Conservation (phyloP, 2,888 invertebrate genomes). For the Mactromeris polynyma region DNA sequence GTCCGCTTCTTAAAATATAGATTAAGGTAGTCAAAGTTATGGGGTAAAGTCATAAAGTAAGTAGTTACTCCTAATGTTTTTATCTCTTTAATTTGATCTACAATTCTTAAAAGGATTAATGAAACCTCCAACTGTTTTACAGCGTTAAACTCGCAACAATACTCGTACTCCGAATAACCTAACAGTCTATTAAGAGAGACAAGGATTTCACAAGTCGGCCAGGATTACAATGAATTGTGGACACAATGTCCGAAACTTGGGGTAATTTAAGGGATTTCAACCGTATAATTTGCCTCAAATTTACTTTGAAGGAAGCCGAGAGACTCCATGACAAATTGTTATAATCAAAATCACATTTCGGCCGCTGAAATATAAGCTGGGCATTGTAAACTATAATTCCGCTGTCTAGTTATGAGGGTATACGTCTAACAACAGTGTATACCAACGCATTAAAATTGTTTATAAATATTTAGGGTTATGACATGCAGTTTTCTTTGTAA, state of each 20-base stretch:
- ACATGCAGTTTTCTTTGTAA: conserved; percentile 30
- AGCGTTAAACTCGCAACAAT: background rate
- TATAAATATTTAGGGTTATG: conserved; percentile 37
- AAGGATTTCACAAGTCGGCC: background rate
- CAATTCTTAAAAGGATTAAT: background rate
- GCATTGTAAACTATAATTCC: background rate
- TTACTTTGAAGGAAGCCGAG: background rate
- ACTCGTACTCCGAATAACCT: background rate
- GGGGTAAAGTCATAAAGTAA: background rate
- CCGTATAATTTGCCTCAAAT: background rate
- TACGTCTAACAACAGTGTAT: background rate
- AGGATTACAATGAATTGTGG: conserved; percentile 13
- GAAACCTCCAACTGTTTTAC: background rate
- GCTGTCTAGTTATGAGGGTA: background rate
- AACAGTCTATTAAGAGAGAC: background rate
- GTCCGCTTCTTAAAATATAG: no score
- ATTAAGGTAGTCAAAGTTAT: no score
- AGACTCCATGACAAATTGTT: background rate
- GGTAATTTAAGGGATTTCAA: background rate
- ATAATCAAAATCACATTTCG: conserved; percentile 1
- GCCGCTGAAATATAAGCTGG: background rate
- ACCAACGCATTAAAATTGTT: background rate
- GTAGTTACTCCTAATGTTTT: background rate
- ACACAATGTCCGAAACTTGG: conserved; percentile 2
- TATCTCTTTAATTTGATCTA: background rate